Conservation (phyloP, 1,140 invertebrate genomes). For the Chionoecetes opilio region DNA sequence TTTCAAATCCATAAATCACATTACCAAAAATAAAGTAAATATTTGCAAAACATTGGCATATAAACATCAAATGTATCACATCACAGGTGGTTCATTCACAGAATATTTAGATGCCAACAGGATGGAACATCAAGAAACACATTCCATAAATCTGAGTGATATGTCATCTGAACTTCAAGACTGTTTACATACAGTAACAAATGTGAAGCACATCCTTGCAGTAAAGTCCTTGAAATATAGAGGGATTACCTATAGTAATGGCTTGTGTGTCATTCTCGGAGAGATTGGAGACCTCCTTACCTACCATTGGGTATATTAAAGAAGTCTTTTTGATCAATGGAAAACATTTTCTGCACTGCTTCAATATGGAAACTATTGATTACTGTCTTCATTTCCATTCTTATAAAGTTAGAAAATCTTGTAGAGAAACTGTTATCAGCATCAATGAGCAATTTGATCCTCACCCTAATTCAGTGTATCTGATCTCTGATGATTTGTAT, state of each 20-base stretch:
- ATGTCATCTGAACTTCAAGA: no score
- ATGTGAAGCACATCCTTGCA: background rate
- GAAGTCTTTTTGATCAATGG: background rate
- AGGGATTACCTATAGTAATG: background rate
- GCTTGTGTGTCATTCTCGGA: background rate
- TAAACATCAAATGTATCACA: no score
- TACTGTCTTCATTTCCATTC: background rate
- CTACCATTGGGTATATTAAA: background rate
- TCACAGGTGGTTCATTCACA: no score
- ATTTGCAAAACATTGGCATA: no score
- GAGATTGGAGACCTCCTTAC: background rate
- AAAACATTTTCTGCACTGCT: background rate
- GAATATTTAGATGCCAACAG: no score
- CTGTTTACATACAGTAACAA: background rate
- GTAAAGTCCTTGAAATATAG: background rate
- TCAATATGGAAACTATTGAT: background rate
- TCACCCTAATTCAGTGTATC: background rate
- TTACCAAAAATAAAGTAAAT: no score
- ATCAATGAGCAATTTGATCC: background rate
- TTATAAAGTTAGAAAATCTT: background rate
- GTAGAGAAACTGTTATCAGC: background rate
- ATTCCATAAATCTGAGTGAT: no score
- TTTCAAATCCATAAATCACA: no score
- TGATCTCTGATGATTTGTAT: background rate
- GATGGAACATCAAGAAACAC: no score